A percentile compares a stretch with the other conserved stretches of the same genome.
phyloP scores from a whole-genome alignment of 1,140 invertebrate genomes.

The Paramacrobiotus metropolitanus region DNA sequence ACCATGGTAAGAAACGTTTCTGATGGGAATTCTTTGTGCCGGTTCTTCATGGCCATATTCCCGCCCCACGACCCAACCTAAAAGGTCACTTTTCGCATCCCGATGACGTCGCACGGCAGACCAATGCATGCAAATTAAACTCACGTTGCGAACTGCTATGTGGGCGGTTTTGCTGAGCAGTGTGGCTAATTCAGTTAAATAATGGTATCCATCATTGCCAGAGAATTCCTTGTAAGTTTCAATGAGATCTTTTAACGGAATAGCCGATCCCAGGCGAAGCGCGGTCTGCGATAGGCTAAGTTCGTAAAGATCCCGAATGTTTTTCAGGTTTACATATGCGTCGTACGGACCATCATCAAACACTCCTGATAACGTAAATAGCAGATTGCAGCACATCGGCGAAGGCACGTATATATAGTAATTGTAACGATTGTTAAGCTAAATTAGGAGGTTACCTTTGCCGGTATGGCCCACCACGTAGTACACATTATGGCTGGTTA shows the following conservation, averaged over 20 bases:
- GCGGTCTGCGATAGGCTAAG: background rate
- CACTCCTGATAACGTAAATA: too few species aligned
- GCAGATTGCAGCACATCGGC: too few species aligned
- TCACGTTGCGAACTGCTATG: background rate
- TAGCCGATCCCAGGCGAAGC: background rate
- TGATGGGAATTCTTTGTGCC: slow-evolving; percentile 42
- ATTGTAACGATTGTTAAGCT: too few species aligned
- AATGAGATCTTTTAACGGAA: background rate
- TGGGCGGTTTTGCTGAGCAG: background rate
- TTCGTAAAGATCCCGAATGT: background rate
- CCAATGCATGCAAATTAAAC: background rate
- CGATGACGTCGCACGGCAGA: background rate
- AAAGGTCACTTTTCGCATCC: background rate
- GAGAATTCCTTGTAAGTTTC: background rate
- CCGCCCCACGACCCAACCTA: slow-evolving; percentile 39
- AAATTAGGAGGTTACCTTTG: too few species aligned
- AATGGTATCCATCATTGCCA: background rate
- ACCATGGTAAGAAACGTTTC: slow-evolving; percentile 21
- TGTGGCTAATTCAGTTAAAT: background rate
- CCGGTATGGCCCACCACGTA: background rate
- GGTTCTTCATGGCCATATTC: slow-evolving; percentile 49
- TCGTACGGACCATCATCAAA: background rate
- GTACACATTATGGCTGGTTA: background rate
- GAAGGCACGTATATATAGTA: too few species aligned
- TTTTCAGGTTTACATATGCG: background rate